Evolutionary conservation across 2,797 vertebrate species (phyloP).

Genomic region (Myiothlypis coronata): DNA sequence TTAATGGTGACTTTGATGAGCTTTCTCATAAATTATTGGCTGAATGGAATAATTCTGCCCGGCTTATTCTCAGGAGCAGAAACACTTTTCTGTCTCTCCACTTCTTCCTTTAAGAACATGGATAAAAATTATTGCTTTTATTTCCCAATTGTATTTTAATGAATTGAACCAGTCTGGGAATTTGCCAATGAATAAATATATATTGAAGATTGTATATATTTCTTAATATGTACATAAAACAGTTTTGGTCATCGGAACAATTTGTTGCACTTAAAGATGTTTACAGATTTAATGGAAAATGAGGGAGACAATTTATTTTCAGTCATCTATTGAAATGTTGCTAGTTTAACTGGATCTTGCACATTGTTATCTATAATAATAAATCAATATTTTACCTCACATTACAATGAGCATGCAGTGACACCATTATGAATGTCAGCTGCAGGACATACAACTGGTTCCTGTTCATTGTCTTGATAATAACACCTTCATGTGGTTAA

Average conservation of each 20-base stretch:
- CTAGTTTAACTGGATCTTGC: not conserved
- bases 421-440: not conserved
- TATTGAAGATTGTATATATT: conserved; percentile 3
- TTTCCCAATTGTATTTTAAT: not conserved
- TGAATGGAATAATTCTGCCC: not conserved
- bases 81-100: not conserved
- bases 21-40: not conserved
- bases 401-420: not conserved
- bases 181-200: not conserved
- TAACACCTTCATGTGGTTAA: not conserved
- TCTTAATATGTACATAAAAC: not conserved
- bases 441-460: not conserved
- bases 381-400: conserved; percentile 6
- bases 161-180: not conserved
- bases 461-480: not conserved
- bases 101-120: not conserved
- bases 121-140: not conserved
- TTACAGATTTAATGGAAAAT: conserved; percentile 5
- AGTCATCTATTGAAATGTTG: not conserved
- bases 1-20: not conserved
- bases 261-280: not conserved
- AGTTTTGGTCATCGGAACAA: not conserved
- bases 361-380: not conserved
- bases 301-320: not conserved
- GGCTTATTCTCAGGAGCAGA: not conserved